Evolutionary conservation across 2,888 invertebrate genomes (phyloP).

Genomic region (Polydrusus tereticollis): DNA sequence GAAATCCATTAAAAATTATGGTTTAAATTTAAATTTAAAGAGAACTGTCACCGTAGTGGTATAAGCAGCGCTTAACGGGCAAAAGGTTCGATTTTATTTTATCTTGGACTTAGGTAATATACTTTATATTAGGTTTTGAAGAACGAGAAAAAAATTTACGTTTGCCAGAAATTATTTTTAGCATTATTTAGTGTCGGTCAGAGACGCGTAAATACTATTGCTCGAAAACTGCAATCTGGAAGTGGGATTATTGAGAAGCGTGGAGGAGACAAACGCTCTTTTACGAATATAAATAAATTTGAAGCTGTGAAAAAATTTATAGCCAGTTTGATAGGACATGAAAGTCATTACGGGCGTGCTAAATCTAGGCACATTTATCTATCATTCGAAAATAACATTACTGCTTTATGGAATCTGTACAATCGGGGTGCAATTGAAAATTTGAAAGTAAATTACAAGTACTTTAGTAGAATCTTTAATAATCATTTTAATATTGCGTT

Average conservation of each 20-base stretch:
- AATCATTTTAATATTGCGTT: conserved; percentile 46
- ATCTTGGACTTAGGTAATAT: background rate
- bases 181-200: conserved; percentile 27
- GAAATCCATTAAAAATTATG: background rate
- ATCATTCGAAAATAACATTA: conserved; percentile 20
- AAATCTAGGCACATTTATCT: conserved; percentile 19
- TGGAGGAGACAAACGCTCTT: conserved; percentile 19
- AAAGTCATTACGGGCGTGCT: conserved; percentile 26
- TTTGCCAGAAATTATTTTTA: conserved; percentile 34
- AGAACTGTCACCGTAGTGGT: background rate
- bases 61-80: background rate
- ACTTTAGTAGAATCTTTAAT: conserved; percentile 44
- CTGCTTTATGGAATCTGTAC: conserved; percentile 24
- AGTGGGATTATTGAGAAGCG: conserved; percentile 30
- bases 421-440: conserved; percentile 23
- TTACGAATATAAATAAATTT: conserved; percentile 6
- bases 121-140: conserved; percentile 22
- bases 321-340: conserved; percentile 21
- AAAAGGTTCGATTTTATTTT: background rate
- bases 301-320: conserved; percentile 24
- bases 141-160: conserved; percentile 18
- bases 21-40: conserved; percentile 1
- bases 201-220: conserved; percentile 31
- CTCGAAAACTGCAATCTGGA: conserved; percentile 32
- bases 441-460: conserved; percentile 14